Percentiles rank a stretch among this genome's conserved stretches.
These are phyloP conservation scores for Parambassis ranga DNA, from an alignment of 2,797 vertebrate genomes.

Conservation along the genomic window DNA sequence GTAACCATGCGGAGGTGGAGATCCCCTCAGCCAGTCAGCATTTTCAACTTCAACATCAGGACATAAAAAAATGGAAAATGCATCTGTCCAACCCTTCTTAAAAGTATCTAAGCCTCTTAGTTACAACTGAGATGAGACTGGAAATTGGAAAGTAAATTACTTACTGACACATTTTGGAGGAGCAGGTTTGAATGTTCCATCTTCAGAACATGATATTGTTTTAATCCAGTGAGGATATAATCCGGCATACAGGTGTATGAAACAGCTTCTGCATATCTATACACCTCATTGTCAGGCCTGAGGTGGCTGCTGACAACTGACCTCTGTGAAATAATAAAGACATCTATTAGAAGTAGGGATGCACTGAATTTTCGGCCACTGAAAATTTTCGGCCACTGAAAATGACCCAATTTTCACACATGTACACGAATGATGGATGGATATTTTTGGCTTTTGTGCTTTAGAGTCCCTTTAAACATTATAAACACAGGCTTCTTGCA, in stretches of 20 bases:
- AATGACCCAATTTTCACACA: too few relatives aligned
- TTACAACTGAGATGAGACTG: neutral
- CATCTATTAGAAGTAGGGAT: too few relatives aligned
- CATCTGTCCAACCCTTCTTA: neutral
- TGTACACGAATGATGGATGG: too few relatives aligned
- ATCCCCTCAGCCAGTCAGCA: rapidly evolving
- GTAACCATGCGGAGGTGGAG: conserved; percentile 9
- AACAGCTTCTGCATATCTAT: neutral
- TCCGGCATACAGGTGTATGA: neutral
- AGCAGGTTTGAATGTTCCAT: neutral
- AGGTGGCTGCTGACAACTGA: too few relatives aligned
- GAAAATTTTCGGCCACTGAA: too few relatives aligned
- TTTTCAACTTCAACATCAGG: rapidly evolving
- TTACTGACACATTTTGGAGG: conserved; percentile 48
- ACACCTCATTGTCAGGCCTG: rapidly evolving
- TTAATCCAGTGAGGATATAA: neutral
- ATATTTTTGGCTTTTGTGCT: too few relatives aligned
- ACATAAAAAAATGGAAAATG: conserved; percentile 15
- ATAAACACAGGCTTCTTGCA: too few relatives aligned
- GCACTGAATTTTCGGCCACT: too few relatives aligned
- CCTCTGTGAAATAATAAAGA: too few relatives aligned
- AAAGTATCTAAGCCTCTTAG: neutral
- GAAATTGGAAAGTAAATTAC: neutral
- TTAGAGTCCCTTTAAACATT: too few relatives aligned
- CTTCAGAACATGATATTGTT: neutral